Conservation (phyloP, 2,888 invertebrate genomes). For the Polydrusus cervinus region DNA sequence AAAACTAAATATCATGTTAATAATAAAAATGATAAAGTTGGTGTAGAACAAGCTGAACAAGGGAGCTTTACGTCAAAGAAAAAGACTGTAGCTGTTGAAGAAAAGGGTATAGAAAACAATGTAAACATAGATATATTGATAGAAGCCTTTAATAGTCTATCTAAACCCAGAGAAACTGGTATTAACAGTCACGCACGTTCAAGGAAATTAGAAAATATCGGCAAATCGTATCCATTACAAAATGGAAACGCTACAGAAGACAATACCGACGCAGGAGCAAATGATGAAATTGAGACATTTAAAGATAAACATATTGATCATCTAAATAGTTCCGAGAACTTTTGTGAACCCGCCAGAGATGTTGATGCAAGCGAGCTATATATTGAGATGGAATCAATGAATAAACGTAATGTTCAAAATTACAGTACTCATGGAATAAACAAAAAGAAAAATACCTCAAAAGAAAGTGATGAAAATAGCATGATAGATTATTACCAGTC, state of each 20-base stretch:
- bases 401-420: not conserved
- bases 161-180: not conserved
- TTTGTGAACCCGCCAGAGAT: not conserved
- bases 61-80: not conserved
- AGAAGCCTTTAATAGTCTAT: constrained; percentile 1
- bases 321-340: too few relatives aligned
- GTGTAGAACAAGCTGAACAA: too few relatives aligned
- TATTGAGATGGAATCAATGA: not conserved
- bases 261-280: not conserved
- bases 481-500: not conserved
- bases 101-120: not conserved
- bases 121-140: not conserved
- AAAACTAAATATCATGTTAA: not conserved
- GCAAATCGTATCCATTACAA: not conserved
- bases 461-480: not conserved
- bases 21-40: too few relatives aligned
- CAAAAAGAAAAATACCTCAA: too few relatives aligned
- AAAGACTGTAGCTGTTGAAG: not conserved
- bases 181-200: not conserved
- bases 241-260: not conserved
- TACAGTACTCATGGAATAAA: too few relatives aligned
- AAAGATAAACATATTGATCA: not conserved
- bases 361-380: not conserved
- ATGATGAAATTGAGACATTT: not conserved
- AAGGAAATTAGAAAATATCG: not conserved